Base-by-base conservation (phyloP, 2,113 vertebrate genomes). In the Coptodon rendalli region DNA sequence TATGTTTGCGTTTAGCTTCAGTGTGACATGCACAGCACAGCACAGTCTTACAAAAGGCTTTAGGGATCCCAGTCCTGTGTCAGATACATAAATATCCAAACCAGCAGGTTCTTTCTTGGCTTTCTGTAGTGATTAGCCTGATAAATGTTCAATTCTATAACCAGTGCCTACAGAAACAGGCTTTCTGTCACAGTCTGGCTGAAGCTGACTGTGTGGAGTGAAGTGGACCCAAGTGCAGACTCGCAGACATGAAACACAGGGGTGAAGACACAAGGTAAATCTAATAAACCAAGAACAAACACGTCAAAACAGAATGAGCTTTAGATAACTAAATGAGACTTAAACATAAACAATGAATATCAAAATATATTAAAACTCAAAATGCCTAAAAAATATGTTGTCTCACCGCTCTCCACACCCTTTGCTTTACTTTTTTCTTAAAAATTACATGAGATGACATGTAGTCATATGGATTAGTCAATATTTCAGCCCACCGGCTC, bases 361-460 rank as follows among this genome's bases (percentile, higher is more conserved):
- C 27, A 31, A 31, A 61, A 61, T 61, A 61, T 61, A 17, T 4
- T 31, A 61, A 63, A 36, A 63, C 31, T 11, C 59, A 3, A 63
- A 3, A 36, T 4, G 17, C 1, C 9, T 29, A 6, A 48, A 48
- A 73, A 0, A 1, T 10, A 17, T 11, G 7, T 9, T 27, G 38
- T 9, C 13, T 45, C 14, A 17, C 1, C 2, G 2, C 0, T 48
- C 22, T 27, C 68, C 4, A 3, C 40, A 29, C 9, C 9, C 22
- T 48, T 76, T 29, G 1, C 14, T 48, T 76, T 3, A 1, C 22
- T 29, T 76, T 66, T 17, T 76, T 17, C 14, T 48, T 66, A 38
- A 38, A 22, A 76, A 48, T 48, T 3, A 76, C 14, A 76, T 5
- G 9, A 17, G 16, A 48, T 76, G 68, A 45, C 8, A 29, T 48